Conservation (phyloP, 2,113 vertebrate species). For the Pomatostomus ruficeps region DNA sequence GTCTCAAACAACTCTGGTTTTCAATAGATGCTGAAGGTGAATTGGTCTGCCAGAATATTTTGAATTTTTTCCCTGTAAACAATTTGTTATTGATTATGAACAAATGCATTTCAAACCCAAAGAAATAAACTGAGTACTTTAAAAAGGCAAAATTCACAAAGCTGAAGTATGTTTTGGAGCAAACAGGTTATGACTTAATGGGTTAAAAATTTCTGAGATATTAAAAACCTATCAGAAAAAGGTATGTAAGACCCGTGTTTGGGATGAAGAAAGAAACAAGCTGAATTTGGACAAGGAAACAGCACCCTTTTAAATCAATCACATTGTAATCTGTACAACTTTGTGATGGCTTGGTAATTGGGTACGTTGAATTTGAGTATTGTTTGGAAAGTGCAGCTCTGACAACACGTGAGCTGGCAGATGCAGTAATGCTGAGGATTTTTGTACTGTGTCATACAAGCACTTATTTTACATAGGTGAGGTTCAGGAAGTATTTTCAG, state of each 20-base stretch:
- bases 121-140: neutral
- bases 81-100: neutral
- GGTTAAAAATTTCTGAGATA: neutral
- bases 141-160: neutral
- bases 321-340: neutral
- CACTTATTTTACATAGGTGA: neutral
- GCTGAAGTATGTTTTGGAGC: neutral
- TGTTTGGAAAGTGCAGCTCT: neutral
- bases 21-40: neutral
- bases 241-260: neutral
- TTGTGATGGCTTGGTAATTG: neutral
- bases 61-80: neutral
- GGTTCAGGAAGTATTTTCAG: neutral
- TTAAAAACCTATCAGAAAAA: neutral
- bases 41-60: neutral
- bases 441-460: neutral
- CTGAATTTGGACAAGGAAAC: neutral
- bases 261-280: neutral
- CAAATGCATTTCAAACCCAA: neutral
- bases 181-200: neutral
- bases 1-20: neutral
- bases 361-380: fast-evolving
- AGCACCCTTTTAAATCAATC: neutral
- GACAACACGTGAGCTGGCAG: neutral
- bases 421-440: neutral